Evolutionary conservation across 2,797 vertebrate genomes (phyloP).

Genomic region (Simalia tracyae): DNA sequence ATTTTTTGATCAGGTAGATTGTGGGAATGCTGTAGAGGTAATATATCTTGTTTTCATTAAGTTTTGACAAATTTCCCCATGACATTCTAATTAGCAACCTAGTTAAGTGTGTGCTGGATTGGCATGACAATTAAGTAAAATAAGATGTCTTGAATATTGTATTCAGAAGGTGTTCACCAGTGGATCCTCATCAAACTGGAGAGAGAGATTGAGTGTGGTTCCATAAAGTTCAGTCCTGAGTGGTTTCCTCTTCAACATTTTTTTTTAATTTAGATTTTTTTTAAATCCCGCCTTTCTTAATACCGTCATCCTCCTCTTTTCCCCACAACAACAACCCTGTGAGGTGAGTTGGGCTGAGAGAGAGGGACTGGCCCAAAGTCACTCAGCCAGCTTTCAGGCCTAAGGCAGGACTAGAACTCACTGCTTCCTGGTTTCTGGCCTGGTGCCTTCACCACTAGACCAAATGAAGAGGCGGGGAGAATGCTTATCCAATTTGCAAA

Average conservation of each 20-base stretch:
- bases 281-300: too few relatives aligned
- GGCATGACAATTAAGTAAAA: background rate
- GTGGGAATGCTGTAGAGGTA: background rate
- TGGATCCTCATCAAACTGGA: background rate
- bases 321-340: too few relatives aligned
- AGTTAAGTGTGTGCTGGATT: background rate
- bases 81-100: background rate
- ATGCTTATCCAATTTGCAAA: background rate
- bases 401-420: too few relatives aligned
- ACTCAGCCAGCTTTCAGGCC: too few relatives aligned
- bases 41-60: background rate
- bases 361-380: too few relatives aligned
- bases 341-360: too few relatives aligned
- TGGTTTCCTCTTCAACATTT: background rate
- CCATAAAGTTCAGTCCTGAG: background rate
- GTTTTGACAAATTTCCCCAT: background rate
- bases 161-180: background rate
- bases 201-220: background rate
- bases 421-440: too few relatives aligned
- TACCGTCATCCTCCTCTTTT: too few relatives aligned
- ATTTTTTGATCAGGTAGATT: background rate
- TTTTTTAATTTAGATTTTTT: too few relatives aligned
- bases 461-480: background rate
- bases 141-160: background rate
- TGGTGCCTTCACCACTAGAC: too few relatives aligned